Evolutionary conservation across 2,888 invertebrate species (phyloP).

Genomic region (Cryptocheilus praepositus): DNA sequence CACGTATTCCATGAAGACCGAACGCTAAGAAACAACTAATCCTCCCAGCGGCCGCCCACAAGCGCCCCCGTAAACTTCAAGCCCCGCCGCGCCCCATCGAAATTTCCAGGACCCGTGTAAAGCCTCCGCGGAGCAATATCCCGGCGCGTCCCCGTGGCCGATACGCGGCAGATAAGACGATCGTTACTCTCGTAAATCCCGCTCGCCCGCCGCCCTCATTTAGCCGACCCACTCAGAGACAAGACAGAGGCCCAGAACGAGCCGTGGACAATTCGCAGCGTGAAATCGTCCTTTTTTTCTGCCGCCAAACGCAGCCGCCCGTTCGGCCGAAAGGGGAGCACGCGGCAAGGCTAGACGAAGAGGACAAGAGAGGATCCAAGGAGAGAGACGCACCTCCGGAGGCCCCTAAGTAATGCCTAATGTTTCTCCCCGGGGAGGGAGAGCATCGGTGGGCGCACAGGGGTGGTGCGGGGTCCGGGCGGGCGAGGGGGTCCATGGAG

Average conservation of each 20-base stretch:
- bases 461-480: slow-evolving; percentile 2
- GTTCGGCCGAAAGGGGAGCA: slow-evolving; percentile 5
- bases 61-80: no score
- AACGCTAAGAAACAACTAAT: no score
- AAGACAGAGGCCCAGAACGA: slow-evolving; percentile 55
- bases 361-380: slow-evolving; percentile 23
- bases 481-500: slow-evolving; percentile 14
- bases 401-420: slow-evolving; percentile 68
- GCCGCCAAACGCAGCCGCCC: slow-evolving; percentile 50
- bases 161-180: slow-evolving; percentile 49
- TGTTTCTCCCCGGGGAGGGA: slow-evolving; percentile 55
- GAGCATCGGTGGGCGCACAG: neutral
- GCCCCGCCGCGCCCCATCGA: no score
- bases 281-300: slow-evolving; percentile 66
- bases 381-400: slow-evolving; percentile 25
- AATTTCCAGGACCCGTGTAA: no score
- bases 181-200: slow-evolving; percentile 42
- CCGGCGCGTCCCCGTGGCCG: slow-evolving; percentile 6
- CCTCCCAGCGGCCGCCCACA: no score
- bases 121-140: no score
- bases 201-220: no score
- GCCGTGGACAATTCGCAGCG: slow-evolving; percentile 69
- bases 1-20: no score
- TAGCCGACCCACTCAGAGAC: no score
- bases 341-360: slow-evolving; percentile 26